phyloP scores from a whole-genome alignment of 1,140 invertebrate genomes.

The Chironomus tepperi region DNA sequence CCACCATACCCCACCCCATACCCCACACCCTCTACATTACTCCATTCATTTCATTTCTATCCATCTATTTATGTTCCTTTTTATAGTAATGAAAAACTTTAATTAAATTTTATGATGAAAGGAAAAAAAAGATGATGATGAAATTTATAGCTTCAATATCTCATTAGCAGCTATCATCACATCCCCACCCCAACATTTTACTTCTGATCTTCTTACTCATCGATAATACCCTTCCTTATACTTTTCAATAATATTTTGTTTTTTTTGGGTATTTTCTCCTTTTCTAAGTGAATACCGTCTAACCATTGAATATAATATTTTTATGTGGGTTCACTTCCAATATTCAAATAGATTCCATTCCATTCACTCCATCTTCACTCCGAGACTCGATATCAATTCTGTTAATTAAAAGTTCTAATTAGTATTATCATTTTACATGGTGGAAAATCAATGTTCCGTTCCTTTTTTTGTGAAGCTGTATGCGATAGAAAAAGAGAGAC shows the following conservation, averaged over 20 bases:
- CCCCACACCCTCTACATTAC: too few species aligned
- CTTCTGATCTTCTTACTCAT: constrained; percentile 13
- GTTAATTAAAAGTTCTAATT: constrained; percentile 10
- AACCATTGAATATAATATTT: neutral
- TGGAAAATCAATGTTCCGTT: neutral
- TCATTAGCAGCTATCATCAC: constrained; percentile 6
- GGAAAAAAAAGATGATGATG: neutral
- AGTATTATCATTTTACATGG: neutral
- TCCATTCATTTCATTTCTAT: neutral
- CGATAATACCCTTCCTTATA: neutral
- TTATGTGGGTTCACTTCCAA: neutral
- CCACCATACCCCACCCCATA: too few species aligned
- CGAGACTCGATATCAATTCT: neutral
- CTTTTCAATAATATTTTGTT: neutral
- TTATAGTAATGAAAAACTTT: neutral
- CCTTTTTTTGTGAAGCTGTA: neutral
- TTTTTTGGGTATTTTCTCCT: neutral
- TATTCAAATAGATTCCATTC: neutral
- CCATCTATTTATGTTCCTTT: neutral
- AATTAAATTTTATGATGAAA: constrained; percentile 15
- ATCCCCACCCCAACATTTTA: neutral
- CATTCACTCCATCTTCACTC: too few species aligned
- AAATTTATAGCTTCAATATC: constrained; percentile 14
- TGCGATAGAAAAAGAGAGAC: too few species aligned
- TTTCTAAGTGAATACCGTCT: neutral